phyloP scores from a whole-genome alignment of 2,797 vertebrate species.

The Adelosebastes latens region DNA sequence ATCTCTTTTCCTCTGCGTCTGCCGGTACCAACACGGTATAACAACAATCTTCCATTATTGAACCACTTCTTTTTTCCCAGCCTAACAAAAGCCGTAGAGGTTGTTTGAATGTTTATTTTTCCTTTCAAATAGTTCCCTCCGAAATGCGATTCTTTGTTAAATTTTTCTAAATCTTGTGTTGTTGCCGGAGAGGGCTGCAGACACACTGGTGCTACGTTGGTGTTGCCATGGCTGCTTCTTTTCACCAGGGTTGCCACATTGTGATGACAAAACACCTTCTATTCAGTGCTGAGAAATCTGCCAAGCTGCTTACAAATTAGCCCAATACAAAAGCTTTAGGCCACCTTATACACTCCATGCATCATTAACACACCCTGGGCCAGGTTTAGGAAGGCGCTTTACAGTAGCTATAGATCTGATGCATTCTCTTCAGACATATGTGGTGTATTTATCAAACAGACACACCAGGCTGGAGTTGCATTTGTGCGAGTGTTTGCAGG shows the following conservation, averaged over 20 bases:
- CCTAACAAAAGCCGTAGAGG: background rate
- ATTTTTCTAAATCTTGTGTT: background rate
- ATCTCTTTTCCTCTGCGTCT: background rate
- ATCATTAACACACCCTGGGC: background rate
- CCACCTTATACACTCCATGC: background rate
- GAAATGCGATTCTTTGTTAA: background rate
- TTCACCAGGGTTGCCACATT: background rate
- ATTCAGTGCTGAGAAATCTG: background rate
- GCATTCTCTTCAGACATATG: background rate
- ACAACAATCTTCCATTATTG: background rate
- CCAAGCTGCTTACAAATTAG: background rate
- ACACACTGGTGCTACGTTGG: too few relatives aligned
- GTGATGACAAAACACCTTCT: background rate
- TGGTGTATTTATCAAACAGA: background rate
- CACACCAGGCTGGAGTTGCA: background rate
- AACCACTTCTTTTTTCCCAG: background rate
- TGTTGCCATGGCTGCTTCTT: background rate
- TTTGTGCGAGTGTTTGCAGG: background rate
- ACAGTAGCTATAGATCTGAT: background rate
- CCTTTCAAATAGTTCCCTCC: background rate
- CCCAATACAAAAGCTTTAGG: background rate
- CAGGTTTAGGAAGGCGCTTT: background rate
- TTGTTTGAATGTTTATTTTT: background rate
- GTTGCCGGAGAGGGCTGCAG: background rate
- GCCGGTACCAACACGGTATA: background rate